phyloP scores from a whole-genome alignment of 2,888 invertebrate species.

The Bombylius major region DNA sequence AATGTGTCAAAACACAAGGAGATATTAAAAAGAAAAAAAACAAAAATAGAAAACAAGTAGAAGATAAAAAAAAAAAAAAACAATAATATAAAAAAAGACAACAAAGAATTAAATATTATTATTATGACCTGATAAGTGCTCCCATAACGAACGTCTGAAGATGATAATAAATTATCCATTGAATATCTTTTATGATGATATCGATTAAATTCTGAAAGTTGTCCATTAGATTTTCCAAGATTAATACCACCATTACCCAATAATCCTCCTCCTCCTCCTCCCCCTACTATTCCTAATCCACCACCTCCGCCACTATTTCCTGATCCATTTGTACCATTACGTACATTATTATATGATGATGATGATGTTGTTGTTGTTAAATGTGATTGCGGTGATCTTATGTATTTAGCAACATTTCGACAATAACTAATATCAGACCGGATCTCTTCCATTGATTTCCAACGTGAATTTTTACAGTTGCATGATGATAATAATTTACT shows the following conservation, averaged over 20 bases:
- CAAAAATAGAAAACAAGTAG: too few relatives aligned
- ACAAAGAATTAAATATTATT: too few relatives aligned
- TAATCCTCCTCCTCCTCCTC: too few relatives aligned
- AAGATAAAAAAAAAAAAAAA: too few relatives aligned
- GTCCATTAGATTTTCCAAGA: not conserved
- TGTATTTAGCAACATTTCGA: not conserved
- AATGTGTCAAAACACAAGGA: too few relatives aligned
- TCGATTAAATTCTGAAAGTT: constrained; percentile 1
- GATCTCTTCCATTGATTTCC: not conserved
- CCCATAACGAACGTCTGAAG: not conserved
- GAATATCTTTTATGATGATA: constrained; percentile 1
- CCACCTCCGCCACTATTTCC: too few relatives aligned
- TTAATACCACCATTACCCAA: not conserved
- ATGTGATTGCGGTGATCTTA: too few relatives aligned
- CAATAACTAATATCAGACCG: not conserved
- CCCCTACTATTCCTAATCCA: too few relatives aligned
- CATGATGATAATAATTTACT: not conserved
- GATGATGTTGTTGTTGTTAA: not conserved
- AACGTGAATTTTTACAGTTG: not conserved
- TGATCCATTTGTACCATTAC: not conserved
- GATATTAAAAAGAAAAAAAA: too few relatives aligned
- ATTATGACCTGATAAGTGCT: too few relatives aligned
- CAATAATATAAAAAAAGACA: too few relatives aligned
- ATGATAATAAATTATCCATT: constrained; percentile 1
- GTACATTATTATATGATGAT: not conserved